Conservation (phyloP, 2,888 invertebrate genomes). For the Drosophila neutralis region DNA sequence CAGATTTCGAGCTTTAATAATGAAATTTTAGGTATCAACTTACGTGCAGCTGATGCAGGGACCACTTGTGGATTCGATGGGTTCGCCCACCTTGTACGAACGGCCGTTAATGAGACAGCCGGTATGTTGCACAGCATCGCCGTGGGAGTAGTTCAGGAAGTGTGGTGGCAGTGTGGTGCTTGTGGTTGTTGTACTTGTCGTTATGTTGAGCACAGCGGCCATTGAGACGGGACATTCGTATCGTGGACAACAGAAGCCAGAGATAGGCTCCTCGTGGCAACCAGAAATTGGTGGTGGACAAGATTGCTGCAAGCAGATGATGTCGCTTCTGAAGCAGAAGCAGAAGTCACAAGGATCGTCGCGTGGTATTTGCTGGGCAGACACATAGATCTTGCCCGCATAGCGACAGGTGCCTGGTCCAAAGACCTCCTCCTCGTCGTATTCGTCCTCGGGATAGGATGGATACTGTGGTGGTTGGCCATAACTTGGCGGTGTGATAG, state of each 20-base stretch:
- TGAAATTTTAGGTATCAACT: slow-evolving; percentile 85
- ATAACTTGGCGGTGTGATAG: slow-evolving; percentile 75
- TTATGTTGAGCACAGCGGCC: slow-evolving; percentile 92
- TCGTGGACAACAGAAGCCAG: slow-evolving; percentile 97
- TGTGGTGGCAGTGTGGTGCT: slow-evolving; percentile 94
- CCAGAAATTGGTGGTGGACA: slow-evolving; percentile 97
- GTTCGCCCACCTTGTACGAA: slow-evolving; percentile 94
- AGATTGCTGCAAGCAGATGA: slow-evolving; percentile 97
- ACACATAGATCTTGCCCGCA: slow-evolving; percentile 96
- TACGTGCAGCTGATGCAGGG: slow-evolving; percentile 98
- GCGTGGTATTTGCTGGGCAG: slow-evolving; percentile 97
- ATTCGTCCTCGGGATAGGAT: slow-evolving; percentile 87
- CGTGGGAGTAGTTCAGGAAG: slow-evolving; percentile 92
- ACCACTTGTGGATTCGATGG: slow-evolving; percentile 93
- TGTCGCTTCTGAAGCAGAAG: slow-evolving; percentile 98
- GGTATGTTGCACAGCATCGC: slow-evolving; percentile 88
- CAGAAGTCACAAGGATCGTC: slow-evolving; percentile 98
- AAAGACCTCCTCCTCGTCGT: slow-evolving; percentile 91
- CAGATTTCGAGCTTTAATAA: neutral
- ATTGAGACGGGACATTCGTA: slow-evolving; percentile 97
- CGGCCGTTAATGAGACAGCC: slow-evolving; percentile 95
- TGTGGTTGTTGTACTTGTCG: slow-evolving; percentile 94
- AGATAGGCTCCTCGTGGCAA: slow-evolving; percentile 96
- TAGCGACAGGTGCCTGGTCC: slow-evolving; percentile 96
- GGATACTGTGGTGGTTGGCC: slow-evolving; percentile 82